phyloP scores from a whole-genome alignment of 2,113 vertebrate genomes.

The Falcunculus frontatus region DNA sequence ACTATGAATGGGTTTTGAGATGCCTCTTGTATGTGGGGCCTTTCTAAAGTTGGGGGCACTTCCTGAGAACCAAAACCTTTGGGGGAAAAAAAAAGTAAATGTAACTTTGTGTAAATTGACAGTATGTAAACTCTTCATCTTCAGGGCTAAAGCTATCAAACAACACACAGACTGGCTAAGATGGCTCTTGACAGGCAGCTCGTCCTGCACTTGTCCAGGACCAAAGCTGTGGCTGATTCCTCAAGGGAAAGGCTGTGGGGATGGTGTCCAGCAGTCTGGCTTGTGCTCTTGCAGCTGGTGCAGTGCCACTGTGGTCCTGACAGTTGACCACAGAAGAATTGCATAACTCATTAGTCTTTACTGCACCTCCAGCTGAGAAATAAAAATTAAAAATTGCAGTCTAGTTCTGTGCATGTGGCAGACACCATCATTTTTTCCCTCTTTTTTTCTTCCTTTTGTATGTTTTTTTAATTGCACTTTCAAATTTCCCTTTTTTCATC shows the following conservation, averaged over 20 bases:
- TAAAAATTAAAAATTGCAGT: not conserved
- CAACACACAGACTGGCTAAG: not conserved
- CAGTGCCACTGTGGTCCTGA: not conserved
- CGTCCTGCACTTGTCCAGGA: not conserved
- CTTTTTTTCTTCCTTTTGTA: not conserved
- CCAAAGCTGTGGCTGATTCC: not conserved
- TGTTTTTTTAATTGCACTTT: not conserved
- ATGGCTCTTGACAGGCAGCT: not conserved
- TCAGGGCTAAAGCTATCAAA: not conserved
- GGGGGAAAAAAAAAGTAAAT: too few relatives aligned
- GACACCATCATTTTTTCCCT: not conserved
- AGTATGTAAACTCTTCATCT: not conserved
- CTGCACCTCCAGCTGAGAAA: not conserved
- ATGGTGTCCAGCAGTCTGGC: not conserved
- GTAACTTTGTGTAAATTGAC: not conserved
- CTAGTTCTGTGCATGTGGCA: not conserved
- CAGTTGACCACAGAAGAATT: not conserved
- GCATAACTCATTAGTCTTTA: not conserved
- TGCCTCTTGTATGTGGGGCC: not conserved
- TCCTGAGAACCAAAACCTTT: not conserved
- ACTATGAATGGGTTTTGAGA: not conserved
- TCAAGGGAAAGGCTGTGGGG: rapidly evolving
- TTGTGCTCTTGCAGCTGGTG: not conserved
- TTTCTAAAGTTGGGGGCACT: not conserved
- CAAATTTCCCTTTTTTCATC: not conserved